Base-by-base conservation (phyloP, 2,797 vertebrate genomes). In the Semaprochilodus insignis region DNA sequence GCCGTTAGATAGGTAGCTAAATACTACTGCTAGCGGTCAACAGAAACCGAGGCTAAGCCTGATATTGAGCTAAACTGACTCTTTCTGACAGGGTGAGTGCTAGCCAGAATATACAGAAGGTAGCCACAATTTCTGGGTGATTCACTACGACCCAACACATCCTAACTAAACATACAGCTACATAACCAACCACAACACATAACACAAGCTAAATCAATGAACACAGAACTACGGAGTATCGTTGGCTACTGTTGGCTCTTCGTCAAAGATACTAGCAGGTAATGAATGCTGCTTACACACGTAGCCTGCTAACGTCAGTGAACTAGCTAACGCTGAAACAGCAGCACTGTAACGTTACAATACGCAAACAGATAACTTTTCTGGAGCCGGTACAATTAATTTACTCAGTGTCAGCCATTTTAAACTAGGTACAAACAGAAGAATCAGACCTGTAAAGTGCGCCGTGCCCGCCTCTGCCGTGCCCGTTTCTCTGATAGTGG, bases 391-490 rank as follows among this genome's bases (percentile, higher is more conserved):
- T 66, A 67, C 10, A 40, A 10, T 17, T 66, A 66, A 31, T 63
- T 15, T 15, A 27, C 14, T 27, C 1, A 2, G 0, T 51, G 16
- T 21, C 16, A 21, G 55, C 19, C 15, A 59, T 16, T 63, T 16
- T 65, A 15, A 74, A 60, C 10, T n/a, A 13, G 40, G 27, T 4
- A 69, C 19, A 21, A 31, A 44, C 8, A 16, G 19, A 23, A 31
- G 36, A 69, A 48, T 17, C 74, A 74, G 15, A 94, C 93, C 93
- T 95, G 89, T 72, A 87, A 70, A 78, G 48, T 78, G 77, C 57
- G 55, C 84, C 86, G 88, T 34, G 62, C 65, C 63, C 17, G 17
- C 72, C 72, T 57, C 72, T 40, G 21, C 31, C 31, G 31, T 31
- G 31, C 21, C 72, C 7, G 19, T 5, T 27, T 59, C 8, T 48